These are phyloP conservation scores for Trachurus trachurus DNA, from an alignment of 2,797 vertebrate species.

Conservation along the genomic window DNA sequence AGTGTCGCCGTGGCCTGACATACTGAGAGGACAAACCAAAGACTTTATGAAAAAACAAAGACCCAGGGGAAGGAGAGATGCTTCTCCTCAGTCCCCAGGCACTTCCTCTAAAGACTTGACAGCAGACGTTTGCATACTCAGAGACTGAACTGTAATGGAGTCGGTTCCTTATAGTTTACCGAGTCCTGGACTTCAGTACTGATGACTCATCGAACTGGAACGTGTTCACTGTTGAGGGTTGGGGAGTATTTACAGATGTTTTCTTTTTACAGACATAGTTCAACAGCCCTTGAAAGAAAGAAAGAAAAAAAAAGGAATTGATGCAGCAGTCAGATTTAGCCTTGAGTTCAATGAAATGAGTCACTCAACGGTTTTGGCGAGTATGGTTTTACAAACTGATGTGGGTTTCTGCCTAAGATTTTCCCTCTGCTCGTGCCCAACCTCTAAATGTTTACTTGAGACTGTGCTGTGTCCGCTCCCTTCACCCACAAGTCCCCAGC, in stretches of 20 bases:
- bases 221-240: constrained; percentile 24
- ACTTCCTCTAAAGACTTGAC: constrained; percentile 39
- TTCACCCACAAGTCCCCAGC: neutral
- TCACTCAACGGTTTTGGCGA: constrained; percentile 59
- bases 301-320: constrained; percentile 14
- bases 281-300: neutral
- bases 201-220: constrained; percentile 46
- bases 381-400: constrained; percentile 56
- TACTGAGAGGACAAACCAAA: neutral
- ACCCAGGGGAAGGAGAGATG: neutral
- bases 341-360: constrained; percentile 55
- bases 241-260: constrained; percentile 15
- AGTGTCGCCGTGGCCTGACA: constrained; percentile 42
- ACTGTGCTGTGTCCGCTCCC: constrained; percentile 4
- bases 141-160: constrained; percentile 33
- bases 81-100: neutral
- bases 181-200: neutral
- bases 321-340: constrained; percentile 20
- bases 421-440: constrained; percentile 58
- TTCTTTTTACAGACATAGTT: constrained; percentile 4
- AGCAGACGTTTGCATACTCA: constrained; percentile 22
- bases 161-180: constrained; percentile 8
- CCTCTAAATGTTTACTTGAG: constrained; percentile 19
- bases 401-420: constrained; percentile 69
- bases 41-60: constrained; percentile 27